phyloP scores from a whole-genome alignment of 1,140 invertebrate genomes.

The Vollenhovia emeryi region DNA sequence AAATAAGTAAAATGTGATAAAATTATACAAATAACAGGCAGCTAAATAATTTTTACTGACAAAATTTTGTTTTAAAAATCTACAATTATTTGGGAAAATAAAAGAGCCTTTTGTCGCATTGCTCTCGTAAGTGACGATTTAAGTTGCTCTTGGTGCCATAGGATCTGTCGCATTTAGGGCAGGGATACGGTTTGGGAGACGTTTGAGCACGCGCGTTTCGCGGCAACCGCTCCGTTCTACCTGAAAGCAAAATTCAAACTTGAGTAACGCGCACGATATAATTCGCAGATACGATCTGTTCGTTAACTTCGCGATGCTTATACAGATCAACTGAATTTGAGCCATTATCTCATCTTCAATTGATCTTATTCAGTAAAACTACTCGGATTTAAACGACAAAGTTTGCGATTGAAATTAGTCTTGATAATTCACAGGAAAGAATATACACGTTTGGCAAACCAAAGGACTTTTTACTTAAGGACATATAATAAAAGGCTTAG shows the following conservation, averaged over 20 bases:
- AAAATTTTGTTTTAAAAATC: neutral
- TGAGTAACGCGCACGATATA: neutral
- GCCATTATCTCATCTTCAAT: neutral
- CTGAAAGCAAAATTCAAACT: slow-evolving; percentile 58
- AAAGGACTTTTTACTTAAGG: neutral
- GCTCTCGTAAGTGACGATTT: slow-evolving; percentile 84
- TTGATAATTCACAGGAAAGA: neutral
- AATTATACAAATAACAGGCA: neutral
- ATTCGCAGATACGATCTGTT: neutral
- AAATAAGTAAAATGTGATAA: neutral
- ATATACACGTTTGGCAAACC: neutral
- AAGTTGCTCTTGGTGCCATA: slow-evolving; percentile 83
- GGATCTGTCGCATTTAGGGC: slow-evolving; percentile 80
- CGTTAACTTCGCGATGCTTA: slow-evolving; percentile 6
- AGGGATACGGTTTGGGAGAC: slow-evolving; percentile 79
- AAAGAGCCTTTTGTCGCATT: too few species aligned
- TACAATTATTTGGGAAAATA: too few species aligned
- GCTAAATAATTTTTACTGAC: neutral
- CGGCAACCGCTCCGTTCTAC: neutral
- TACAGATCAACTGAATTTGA: neutral
- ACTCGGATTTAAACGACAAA: neutral
- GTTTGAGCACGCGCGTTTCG: neutral
- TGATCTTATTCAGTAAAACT: neutral
- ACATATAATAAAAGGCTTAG: neutral
- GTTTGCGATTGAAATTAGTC: slow-evolving; percentile 11